Evolutionary conservation across 1,140 invertebrate genomes (phyloP).

Genomic region (Polyergus mexicanus): DNA sequence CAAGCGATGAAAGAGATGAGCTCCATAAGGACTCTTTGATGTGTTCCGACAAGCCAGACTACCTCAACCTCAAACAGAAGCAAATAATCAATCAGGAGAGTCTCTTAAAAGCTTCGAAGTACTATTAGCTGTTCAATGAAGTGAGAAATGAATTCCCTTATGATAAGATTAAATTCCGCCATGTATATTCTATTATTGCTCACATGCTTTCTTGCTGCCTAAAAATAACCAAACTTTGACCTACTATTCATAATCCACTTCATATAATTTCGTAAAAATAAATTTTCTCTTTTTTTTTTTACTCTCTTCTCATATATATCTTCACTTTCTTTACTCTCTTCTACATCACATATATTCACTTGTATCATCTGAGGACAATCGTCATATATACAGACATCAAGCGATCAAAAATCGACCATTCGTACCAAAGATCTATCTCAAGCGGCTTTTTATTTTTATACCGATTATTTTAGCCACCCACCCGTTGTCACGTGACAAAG

Average conservation of each 20-base stretch:
- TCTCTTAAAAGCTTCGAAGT: constrained; percentile 30
- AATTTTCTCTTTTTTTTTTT: background rate
- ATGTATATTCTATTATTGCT: background rate
- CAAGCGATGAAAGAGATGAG: constrained; percentile 17
- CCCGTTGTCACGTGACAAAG: constrained; percentile 60
- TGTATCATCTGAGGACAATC: background rate
- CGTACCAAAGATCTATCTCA: background rate
- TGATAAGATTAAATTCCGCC: constrained; percentile 2
- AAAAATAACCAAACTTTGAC: background rate
- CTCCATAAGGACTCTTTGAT: constrained; percentile 46
- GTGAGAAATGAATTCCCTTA: constrained; percentile 19
- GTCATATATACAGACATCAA: background rate
- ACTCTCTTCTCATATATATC: background rate
- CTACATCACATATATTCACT: background rate
- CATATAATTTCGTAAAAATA: background rate
- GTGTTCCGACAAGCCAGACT: constrained; percentile 5
- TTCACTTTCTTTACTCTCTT: background rate
- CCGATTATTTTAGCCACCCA: constrained; percentile 52
- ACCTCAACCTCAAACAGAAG: constrained; percentile 19
- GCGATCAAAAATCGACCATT: constrained; percentile 16
- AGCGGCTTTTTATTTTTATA: background rate
- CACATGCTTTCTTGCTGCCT: background rate
- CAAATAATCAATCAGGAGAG: constrained; percentile 39
- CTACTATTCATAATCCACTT: background rate
- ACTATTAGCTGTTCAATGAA: constrained; percentile 35